Evolutionary conservation across 2,888 invertebrate species (phyloP).

Genomic region (Nomada hirtipes): DNA sequence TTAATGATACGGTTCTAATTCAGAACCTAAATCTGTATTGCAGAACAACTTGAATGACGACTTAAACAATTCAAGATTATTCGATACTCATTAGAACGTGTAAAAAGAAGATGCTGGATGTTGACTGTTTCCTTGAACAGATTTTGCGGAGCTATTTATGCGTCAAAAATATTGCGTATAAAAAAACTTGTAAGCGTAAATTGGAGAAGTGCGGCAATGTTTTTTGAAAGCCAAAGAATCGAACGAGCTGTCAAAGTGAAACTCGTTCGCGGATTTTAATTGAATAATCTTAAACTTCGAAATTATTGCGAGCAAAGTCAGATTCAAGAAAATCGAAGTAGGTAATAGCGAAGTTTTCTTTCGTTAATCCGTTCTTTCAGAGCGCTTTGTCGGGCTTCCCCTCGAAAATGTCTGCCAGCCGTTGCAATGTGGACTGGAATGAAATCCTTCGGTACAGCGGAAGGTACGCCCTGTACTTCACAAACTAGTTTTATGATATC

Average conservation of each 20-base stretch:
- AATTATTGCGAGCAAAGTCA: slow-evolving; percentile 30
- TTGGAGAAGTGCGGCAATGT: neutral
- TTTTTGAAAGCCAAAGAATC: neutral
- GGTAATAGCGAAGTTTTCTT: slow-evolving; percentile 39
- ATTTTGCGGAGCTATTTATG: too few species aligned
- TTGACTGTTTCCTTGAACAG: too few species aligned
- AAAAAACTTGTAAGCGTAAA: too few species aligned
- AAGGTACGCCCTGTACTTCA: slow-evolving; percentile 66
- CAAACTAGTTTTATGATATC: slow-evolving; percentile 78
- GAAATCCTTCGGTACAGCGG: slow-evolving; percentile 41
- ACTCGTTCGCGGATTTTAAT: slow-evolving; percentile 42
- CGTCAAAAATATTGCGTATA: too few species aligned
- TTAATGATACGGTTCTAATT: neutral
- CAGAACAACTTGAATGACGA: neutral
- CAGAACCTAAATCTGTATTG: too few species aligned
- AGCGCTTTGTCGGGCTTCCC: slow-evolving; percentile 24
- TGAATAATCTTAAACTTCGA: slow-evolving; percentile 14
- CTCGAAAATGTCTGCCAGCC: slow-evolving; percentile 26
- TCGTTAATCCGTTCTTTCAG: slow-evolving; percentile 49
- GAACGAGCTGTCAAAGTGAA: slow-evolving; percentile 20
- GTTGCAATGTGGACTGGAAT: slow-evolving; percentile 38
- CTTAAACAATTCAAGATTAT: neutral
- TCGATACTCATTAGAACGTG: too few species aligned
- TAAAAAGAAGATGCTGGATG: too few species aligned
- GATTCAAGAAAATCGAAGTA: slow-evolving; percentile 41